phyloP scores from a whole-genome alignment of 2,888 invertebrate genomes.

The Pseudococcus longispinus region DNA sequence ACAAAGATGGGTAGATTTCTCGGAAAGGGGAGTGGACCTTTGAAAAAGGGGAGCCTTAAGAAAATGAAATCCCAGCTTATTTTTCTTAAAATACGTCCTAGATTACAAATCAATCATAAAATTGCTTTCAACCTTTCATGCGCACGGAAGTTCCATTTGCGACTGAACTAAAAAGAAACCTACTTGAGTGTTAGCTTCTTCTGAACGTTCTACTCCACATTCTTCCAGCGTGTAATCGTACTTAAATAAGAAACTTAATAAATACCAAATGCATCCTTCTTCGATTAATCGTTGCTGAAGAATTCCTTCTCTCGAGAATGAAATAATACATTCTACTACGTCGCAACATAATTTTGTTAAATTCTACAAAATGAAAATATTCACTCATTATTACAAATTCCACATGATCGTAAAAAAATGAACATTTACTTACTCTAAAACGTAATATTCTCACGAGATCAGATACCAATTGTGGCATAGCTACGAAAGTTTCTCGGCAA shows the following conservation, averaged over 20 bases:
- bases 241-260: conserved; percentile 86
- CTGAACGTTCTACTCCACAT: conserved; percentile 87
- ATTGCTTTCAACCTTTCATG: too few relatives aligned
- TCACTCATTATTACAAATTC: not conserved
- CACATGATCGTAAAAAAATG: not conserved
- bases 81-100: too few relatives aligned
- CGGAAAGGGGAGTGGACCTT: too few relatives aligned
- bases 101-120: too few relatives aligned
- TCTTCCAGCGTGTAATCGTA: conserved; percentile 98
- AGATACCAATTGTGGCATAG: conserved; percentile 83
- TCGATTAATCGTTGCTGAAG: conserved; percentile 84
- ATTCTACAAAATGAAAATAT: conserved; percentile 68
- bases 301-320: conserved; percentile 83
- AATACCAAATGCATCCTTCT: conserved; percentile 89
- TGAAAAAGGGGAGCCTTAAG: too few relatives aligned
- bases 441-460: conserved; percentile 86
- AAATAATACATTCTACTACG: conserved; percentile 89
- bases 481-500: conserved; percentile 86
- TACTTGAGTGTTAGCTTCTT: conserved; percentile 81
- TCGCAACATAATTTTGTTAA: conserved; percentile 82
- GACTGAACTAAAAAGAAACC: conserved; percentile 21
- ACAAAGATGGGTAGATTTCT: too few relatives aligned
- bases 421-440: conserved; percentile 71
- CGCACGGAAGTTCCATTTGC: too few relatives aligned
- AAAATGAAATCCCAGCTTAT: too few relatives aligned